Conservation (phyloP, 1,140 invertebrate species). For the Matsumurasca onukii region DNA sequence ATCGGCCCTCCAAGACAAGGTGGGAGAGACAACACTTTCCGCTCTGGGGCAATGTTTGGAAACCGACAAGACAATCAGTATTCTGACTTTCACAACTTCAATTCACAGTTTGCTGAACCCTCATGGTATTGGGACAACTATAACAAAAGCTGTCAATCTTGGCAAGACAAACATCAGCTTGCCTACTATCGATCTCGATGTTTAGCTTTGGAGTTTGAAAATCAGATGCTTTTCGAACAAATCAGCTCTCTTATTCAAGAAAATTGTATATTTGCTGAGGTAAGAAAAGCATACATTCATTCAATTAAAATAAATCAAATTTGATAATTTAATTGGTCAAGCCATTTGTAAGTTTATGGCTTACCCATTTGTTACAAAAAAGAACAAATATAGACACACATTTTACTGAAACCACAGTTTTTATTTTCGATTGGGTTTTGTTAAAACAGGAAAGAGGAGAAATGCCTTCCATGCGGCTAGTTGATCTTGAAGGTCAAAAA, state of each 20-base stretch:
- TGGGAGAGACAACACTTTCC: too few species aligned
- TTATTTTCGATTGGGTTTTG: not conserved
- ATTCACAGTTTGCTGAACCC: not conserved
- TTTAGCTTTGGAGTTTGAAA: constrained; percentile 3
- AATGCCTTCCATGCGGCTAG: not conserved
- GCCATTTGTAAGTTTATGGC: not conserved
- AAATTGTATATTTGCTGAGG: not conserved
- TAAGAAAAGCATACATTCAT: not conserved
- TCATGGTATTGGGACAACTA: not conserved
- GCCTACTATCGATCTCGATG: constrained; percentile 9
- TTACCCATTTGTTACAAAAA: too few species aligned
- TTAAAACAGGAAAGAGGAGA: not conserved
- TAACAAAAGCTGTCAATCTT: not conserved
- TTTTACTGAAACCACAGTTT: not conserved
- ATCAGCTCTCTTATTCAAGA: not conserved
- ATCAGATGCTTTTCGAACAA: constrained; percentile 4
- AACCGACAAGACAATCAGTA: not conserved
- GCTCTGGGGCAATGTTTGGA: not conserved
- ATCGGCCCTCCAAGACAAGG: not conserved
- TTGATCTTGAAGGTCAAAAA: not conserved
- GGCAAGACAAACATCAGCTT: constrained; percentile 14
- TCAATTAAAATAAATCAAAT: not conserved
- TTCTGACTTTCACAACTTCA: not conserved
- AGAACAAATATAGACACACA: not conserved
- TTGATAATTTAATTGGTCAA: not conserved